Conservation (phyloP, 2,888 invertebrate genomes). For the Scaptomyza flava region DNA sequence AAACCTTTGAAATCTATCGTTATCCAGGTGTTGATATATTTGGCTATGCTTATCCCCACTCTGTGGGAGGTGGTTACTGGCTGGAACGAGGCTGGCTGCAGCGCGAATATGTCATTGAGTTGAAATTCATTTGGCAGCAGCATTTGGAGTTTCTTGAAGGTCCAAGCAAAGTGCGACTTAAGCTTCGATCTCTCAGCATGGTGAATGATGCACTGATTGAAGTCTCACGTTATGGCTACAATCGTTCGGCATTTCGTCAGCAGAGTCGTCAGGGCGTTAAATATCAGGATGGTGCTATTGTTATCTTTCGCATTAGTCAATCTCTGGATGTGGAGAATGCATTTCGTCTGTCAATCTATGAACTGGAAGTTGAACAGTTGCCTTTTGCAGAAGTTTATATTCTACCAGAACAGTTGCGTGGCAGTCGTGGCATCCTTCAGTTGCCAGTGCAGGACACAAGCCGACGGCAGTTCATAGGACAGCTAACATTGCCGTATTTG, state of each 20-base stretch:
- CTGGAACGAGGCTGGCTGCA: conserved; percentile 92
- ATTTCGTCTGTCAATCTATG: conserved; percentile 65
- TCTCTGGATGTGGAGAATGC: conserved; percentile 55
- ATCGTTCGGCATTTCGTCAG: conserved; percentile 61
- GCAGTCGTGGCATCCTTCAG: conserved; percentile 90
- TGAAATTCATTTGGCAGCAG: conserved; percentile 90
- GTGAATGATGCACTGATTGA: conserved; percentile 68
- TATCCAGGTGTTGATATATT: conserved; percentile 65
- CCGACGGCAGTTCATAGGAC: conserved; percentile 90
- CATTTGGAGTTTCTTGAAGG: conserved; percentile 86
- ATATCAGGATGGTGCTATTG: conserved; percentile 59
- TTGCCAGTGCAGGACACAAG: conserved; percentile 88
- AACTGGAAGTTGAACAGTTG: conserved; percentile 17
- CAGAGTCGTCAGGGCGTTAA: conserved; percentile 60
- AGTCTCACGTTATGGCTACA: conserved; percentile 65
- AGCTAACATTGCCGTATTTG: conserved; percentile 87
- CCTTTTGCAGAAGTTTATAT: conserved; percentile 92
- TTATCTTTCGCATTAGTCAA: conserved; percentile 74
- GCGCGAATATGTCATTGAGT: conserved; percentile 90
- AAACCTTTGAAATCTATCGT: conserved; percentile 71
- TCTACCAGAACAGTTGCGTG: conserved; percentile 90
- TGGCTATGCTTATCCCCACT: conserved; percentile 61
- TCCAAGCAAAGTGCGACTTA: conserved; percentile 26
- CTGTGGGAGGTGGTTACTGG: conserved; percentile 66
- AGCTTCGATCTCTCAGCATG: conserved; percentile 38